Evolutionary conservation across 1,140 invertebrate genomes (phyloP), one percentile per base, ranked within the genome.

Genomic region (Panulirus ornatus): DNA sequence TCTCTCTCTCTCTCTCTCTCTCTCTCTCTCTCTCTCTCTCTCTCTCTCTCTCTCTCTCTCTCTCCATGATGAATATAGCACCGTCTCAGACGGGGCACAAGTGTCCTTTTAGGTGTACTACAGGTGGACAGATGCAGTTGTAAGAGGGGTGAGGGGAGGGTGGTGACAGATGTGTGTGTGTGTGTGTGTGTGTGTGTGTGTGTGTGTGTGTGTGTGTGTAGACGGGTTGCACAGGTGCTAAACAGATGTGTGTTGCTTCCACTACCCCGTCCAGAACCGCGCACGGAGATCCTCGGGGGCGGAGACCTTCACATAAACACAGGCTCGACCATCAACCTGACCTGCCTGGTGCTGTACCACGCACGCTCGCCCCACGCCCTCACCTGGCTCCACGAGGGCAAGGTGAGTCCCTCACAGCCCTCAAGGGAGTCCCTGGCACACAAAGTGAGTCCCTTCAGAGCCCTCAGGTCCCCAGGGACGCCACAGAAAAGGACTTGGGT

Each of bases 261-360:
- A n/a, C n/a, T n/a, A n/a, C n/a, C n/a, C n/a, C n/a, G n/a, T n/a
- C 14, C 54, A 84, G 82, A 84, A 27, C 82, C 82, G 22, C 82
- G 82, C 19, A 84, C 82, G 5, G 63, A 47, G 58, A 84, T 84
- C 82, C 63, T 84, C 0, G 82, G 82, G 9, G 82, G 82, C 36
- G 82, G 63, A 6, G 82, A 83, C 47, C 44, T 85, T 38, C 84
- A 85, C 71, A 54, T 85, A 6, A 85, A 85, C 84, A 85, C 71
- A 30, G 84, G 84, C 27, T 85, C 84, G 5, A 85, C 84, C 30
- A 85, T 85, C 70, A 85, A 85, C 70, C 84, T 85, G 16, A 85
- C 84, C 71, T 85, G 84, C 30, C 70, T 85, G 27, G 84, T 85
- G 36, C 70, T 85, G n/a, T 75, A 85, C 34, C 84, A 85, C 47